A percentile compares a stretch with the other conserved stretches of the same genome.
phyloP scores from a whole-genome alignment of 2,888 invertebrate species.

The Epinotia ramella region DNA sequence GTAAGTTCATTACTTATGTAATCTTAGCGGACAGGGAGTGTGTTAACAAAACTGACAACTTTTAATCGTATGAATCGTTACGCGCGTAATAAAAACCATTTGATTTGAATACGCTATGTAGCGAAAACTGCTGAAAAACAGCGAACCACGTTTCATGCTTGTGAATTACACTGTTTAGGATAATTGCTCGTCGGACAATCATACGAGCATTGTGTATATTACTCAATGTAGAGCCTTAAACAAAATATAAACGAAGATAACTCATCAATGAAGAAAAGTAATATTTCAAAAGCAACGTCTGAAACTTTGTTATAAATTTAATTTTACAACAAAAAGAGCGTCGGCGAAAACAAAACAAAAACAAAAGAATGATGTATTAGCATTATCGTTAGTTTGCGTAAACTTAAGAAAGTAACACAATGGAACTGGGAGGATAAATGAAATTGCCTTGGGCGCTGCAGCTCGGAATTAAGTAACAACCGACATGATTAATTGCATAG shows the following conservation, averaged over 20 bases:
- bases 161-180: too few species aligned
- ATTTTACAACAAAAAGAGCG: constrained; percentile 30
- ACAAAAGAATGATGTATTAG: constrained; percentile 45
- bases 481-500: constrained; percentile 69
- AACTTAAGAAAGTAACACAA: constrained; percentile 52
- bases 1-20: too few species aligned
- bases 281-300: background rate
- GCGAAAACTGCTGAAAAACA: too few species aligned
- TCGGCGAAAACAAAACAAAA: constrained; percentile 22
- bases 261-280: constrained; percentile 14
- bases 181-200: too few species aligned
- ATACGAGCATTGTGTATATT: too few species aligned
- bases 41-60: too few species aligned
- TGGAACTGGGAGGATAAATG: constrained; percentile 63
- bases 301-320: constrained; percentile 21
- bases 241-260: background rate
- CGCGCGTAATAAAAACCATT: too few species aligned
- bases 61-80: too few species aligned
- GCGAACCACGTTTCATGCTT: too few species aligned
- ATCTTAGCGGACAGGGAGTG: too few species aligned
- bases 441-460: constrained; percentile 63
- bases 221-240: background rate
- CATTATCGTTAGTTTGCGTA: constrained; percentile 41
- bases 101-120: too few species aligned
- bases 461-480: constrained; percentile 59